These are phyloP conservation scores for Tanaodytes sp. DNA, from an alignment of 2,888 invertebrate genomes.

Conservation along the genomic window DNA sequence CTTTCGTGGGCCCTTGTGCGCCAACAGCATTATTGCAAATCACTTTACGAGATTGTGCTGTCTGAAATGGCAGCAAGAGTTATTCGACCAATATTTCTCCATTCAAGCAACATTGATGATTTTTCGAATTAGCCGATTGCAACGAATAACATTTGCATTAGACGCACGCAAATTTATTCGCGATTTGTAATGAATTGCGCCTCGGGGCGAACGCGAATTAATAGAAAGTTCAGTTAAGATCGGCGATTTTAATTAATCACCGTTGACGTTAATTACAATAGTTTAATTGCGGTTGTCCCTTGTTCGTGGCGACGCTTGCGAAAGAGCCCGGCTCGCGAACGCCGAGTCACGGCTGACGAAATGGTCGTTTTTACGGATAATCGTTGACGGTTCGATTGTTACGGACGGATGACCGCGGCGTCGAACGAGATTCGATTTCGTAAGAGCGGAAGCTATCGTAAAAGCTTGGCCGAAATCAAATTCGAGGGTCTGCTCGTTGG, in stretches of 20 bases:
- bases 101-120: slow-evolving; percentile 41
- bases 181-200: slow-evolving; percentile 18
- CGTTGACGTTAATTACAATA: slow-evolving; percentile 36
- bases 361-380: slow-evolving; percentile 17
- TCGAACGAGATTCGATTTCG: not conserved
- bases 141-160: slow-evolving; percentile 14
- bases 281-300: slow-evolving; percentile 33
- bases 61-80: slow-evolving; percentile 47
- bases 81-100: slow-evolving; percentile 39
- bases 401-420: slow-evolving; percentile 9
- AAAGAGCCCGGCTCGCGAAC: not conserved
- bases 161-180: slow-evolving; percentile 24
- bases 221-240: slow-evolving; percentile 34
- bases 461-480: slow-evolving; percentile 17
- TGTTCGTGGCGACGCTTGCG: slow-evolving; percentile 13
- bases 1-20: slow-evolving; percentile 59
- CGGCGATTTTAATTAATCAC: slow-evolving; percentile 32
- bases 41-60: slow-evolving; percentile 63
- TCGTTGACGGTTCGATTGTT: slow-evolving; percentile 21
- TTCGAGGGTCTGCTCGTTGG: slow-evolving; percentile 19
- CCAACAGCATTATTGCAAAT: slow-evolving; percentile 67
- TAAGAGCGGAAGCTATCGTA: slow-evolving; percentile 15
- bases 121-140: slow-evolving; percentile 20
- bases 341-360: slow-evolving; percentile 17
- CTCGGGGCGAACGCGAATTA: slow-evolving; percentile 15